Evolutionary conservation across 2,888 invertebrate species (phyloP).

Genomic region (Caenorhabditis plicata): DNA sequence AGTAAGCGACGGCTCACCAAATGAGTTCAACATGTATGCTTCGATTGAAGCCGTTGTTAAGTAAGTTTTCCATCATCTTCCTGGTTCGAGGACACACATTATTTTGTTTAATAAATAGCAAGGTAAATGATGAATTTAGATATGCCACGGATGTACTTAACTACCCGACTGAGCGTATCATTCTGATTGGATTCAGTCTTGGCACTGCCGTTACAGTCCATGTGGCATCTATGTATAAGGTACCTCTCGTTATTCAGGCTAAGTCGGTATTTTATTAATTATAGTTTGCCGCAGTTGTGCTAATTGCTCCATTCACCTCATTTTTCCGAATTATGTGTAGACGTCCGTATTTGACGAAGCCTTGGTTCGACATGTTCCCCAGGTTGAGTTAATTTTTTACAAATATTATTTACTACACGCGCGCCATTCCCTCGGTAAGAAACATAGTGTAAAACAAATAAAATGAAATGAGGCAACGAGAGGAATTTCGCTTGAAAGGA

Average conservation of each 20-base stretch:
- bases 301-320: slow-evolving; percentile 51
- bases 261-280: not conserved
- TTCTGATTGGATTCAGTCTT: slow-evolving; percentile 43
- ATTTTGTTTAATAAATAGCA: too few species aligned
- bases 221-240: slow-evolving; percentile 21
- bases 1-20: slow-evolving; percentile 35
- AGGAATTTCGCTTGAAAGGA: too few species aligned
- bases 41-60: slow-evolving; percentile 33
- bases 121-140: too few species aligned
- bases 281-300: slow-evolving; percentile 36
- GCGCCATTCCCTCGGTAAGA: too few species aligned
- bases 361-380: slow-evolving; percentile 38
- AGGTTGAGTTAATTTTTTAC: slow-evolving; percentile 24
- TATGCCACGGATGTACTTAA: slow-evolving; percentile 31
- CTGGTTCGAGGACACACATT: not conserved
- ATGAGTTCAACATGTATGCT: slow-evolving; percentile 36
- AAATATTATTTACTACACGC: too few species aligned
- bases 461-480: too few species aligned
- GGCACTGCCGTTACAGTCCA: slow-evolving; percentile 34
- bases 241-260: not conserved
- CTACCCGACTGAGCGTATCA: slow-evolving; percentile 34
- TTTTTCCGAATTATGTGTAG: slow-evolving; percentile 32
- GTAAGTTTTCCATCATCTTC: too few species aligned
- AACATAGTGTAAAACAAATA: too few species aligned
- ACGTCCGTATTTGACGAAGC: slow-evolving; percentile 8